Evolutionary conservation across 2,113 vertebrate species (phyloP), one percentile per base, ranked within the genome.

Genomic region (Polypterus senegalus): DNA sequence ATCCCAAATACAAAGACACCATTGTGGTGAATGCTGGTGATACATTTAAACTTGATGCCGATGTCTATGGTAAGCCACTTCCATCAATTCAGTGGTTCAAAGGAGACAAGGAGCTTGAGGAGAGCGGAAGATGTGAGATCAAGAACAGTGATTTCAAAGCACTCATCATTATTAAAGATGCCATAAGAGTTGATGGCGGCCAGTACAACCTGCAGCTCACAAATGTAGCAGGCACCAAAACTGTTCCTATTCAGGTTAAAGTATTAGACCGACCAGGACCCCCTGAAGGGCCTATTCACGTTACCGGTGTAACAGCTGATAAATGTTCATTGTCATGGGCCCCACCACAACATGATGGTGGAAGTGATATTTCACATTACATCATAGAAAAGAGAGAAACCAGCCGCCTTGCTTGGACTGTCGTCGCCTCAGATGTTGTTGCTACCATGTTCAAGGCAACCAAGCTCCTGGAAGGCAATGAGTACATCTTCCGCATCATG

Each of bases 361-460:
- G 96, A 64, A 92, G 90, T 71, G 89, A 87, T 66, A 86, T 99
- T 82, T 94, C 91, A 78, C 86, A 97, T 70, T 98, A 97, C 59
- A 61, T 95, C 27, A 88, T 99, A 77, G 92, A 99, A 76, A 98
- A 97, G 75, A 84, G 96, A 82, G 94, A 99, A 90, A 99, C 96
- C 5, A 98, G 94, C 70, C 90, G 93, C 53, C 79, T 99, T 67
- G 89, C 96, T 51, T 99, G 96, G 96, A 99, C 95, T 70, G 77
- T 97, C 68, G 94, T 97, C 67, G 78, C 87, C 66, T 73, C 87
- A 70, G 93, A 99, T 58, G 91, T 91, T 77, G 76, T 85, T 71
- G 91, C 93, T 67, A 93, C 93, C 62, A 92, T 91, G 84, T 70
- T 91, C 57, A 99, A 98, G 81, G 89, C 97, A 75, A 97, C 94